These are phyloP conservation scores for Muraenolepis orangiensis DNA, from an alignment of 2,797 vertebrate genomes.

Conservation along the genomic window DNA sequence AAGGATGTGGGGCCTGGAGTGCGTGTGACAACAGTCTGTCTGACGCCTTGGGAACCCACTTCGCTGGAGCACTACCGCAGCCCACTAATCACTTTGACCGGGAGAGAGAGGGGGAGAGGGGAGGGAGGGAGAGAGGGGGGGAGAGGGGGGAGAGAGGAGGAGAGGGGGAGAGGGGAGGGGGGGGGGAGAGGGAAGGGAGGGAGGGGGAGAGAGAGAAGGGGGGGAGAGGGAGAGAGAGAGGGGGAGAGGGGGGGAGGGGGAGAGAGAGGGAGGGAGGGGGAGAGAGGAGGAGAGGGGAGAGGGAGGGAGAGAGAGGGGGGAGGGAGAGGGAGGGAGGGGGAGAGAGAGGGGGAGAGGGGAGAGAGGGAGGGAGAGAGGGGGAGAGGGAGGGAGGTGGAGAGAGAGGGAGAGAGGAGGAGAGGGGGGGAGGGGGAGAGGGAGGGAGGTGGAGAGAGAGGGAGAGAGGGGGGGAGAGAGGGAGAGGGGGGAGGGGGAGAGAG, in stretches of 20 bases:
- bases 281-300: too few relatives aligned
- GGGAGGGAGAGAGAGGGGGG: background rate
- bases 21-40: constrained; percentile 12
- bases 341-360: constrained; percentile 24
- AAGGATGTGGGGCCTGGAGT: background rate
- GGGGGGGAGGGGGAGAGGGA: constrained; percentile 20
- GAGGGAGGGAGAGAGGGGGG: constrained; percentile 25
- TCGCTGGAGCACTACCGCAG: constrained; percentile 54
- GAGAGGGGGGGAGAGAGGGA: constrained; percentile 28
- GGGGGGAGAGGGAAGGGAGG: constrained; percentile 7
- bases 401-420: constrained; percentile 19
- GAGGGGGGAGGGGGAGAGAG: constrained; percentile 29
- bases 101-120: constrained; percentile 22
- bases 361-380: constrained; percentile 20
- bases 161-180: constrained; percentile 27
- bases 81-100: constrained; percentile 54
- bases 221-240: constrained; percentile 26
- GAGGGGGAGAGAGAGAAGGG: background rate
- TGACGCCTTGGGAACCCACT: constrained; percentile 15
- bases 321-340: background rate
- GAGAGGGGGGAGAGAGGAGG: constrained; percentile 32
- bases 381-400: constrained; percentile 22
- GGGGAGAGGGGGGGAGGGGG: constrained; percentile 30
- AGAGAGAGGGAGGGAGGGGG: constrained; percentile 22
- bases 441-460: constrained; percentile 1